Evolutionary conservation across 2,888 invertebrate genomes (phyloP).

Genomic region (Andrena trimmerana): DNA sequence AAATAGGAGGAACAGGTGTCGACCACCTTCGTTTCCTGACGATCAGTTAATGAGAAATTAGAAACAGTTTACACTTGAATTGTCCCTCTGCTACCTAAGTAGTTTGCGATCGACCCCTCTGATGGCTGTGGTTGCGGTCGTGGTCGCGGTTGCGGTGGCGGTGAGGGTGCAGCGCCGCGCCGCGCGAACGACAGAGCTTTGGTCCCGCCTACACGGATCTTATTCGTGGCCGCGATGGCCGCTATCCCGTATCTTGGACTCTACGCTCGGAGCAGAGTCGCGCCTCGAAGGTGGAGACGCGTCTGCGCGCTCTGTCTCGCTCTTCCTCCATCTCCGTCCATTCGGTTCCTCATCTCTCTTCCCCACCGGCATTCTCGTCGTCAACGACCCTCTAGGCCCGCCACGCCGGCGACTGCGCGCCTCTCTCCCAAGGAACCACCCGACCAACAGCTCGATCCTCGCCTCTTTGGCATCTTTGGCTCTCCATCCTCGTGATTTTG

Average conservation of each 20-base stretch:
- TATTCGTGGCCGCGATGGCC: conserved; percentile 83
- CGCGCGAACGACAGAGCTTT: conserved; percentile 61
- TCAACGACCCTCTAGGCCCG: conserved; percentile 19
- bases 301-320: conserved; percentile 78
- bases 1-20: too few species aligned
- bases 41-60: too few species aligned
- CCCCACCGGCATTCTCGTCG: conserved; percentile 24
- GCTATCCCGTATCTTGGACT: conserved; percentile 80
- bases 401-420: conserved; percentile 4
- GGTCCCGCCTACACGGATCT: conserved; percentile 84
- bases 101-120: too few species aligned
- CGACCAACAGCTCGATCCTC: background rate
- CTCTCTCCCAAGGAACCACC: conserved; percentile 5
- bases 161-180: background rate
- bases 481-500: too few species aligned
- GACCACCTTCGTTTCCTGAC: too few species aligned
- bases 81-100: too few species aligned
- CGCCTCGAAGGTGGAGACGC: conserved; percentile 81
- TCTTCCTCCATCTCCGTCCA: conserved; percentile 67
- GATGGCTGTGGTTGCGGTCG: background rate
- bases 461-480: background rate
- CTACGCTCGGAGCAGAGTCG: conserved; percentile 56
- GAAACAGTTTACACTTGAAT: too few species aligned
- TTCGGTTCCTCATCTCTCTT: conserved; percentile 40
- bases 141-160: background rate